A percentile compares a stretch with the other conserved stretches of the same genome.
Conservation (phyloP, 2,113 vertebrate genomes). For the Phocoena phocoena region DNA sequence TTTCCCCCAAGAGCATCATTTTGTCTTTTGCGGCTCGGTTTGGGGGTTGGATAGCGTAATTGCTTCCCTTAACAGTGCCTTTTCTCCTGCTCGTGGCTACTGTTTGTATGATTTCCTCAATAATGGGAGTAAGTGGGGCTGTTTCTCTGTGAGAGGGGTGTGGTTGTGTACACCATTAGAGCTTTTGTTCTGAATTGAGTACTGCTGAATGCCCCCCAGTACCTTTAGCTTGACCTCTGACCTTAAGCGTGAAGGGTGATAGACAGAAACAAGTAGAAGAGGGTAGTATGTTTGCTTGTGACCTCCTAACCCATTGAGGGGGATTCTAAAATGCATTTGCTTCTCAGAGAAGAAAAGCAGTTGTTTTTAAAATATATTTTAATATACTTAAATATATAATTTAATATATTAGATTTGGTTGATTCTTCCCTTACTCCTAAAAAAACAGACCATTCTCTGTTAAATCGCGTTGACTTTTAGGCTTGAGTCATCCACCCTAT, state of each 20-base stretch:
- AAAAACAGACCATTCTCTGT: not conserved
- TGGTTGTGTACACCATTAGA: not conserved
- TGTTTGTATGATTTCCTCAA: not conserved
- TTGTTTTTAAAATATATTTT: not conserved
- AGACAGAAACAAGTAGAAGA: not conserved
- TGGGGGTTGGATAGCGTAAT: not conserved
- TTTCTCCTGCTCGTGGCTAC: not conserved
- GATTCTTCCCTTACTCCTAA: not conserved
- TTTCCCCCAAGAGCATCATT: not conserved
- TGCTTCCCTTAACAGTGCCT: not conserved
- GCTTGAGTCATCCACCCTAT: not conserved
- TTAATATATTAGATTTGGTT: slow-evolving; percentile 3
- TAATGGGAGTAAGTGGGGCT: not conserved
- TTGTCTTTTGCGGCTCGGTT: not conserved
- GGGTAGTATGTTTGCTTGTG: not conserved
- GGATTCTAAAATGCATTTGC: not conserved
- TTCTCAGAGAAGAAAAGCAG: not conserved
- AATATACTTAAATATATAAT: not conserved
- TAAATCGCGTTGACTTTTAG: not conserved
- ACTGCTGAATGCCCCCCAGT: not conserved
- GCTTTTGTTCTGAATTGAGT: not conserved
- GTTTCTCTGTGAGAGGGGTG: not conserved
- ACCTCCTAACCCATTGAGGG: not conserved
- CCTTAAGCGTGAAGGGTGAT: not conserved
- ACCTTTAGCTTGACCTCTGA: slow-evolving; percentile 22